These are phyloP conservation scores for Lacerta agilis DNA, from an alignment of 2,797 vertebrate genomes.

Conservation along the genomic window DNA sequence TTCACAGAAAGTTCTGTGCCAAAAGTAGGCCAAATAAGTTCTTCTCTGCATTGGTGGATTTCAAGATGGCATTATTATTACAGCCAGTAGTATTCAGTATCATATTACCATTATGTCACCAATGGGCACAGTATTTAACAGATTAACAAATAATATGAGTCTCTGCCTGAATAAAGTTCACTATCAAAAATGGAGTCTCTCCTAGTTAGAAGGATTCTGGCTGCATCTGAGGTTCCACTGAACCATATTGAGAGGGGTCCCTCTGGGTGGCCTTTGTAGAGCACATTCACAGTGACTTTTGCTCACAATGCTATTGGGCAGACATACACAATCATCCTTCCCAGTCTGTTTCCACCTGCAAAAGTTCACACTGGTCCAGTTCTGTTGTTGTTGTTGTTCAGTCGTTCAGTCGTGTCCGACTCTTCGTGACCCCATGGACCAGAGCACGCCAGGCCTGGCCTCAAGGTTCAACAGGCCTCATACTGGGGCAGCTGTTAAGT, in stretches of 20 bases:
- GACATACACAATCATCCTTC: no score
- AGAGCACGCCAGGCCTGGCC: no score
- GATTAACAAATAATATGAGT: not conserved
- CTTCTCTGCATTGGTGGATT: not conserved
- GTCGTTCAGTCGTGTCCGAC: no score
- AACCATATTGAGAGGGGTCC: not conserved
- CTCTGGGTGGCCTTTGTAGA: no score
- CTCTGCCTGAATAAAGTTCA: not conserved
- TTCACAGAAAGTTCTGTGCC: not conserved
- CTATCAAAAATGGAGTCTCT: not conserved
- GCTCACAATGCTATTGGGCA: no score
- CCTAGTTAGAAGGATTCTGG: not conserved
- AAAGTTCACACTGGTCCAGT: no score
- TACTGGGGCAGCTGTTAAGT: no score
- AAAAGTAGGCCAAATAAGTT: not conserved
- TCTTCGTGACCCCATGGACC: no score
- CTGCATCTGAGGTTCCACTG: not conserved
- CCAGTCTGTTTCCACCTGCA: no score
- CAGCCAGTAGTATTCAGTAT: not conserved
- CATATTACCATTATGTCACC: not conserved
- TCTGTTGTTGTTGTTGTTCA: no score
- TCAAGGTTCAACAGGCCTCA: no score
- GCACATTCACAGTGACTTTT: no score
- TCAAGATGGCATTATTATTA: not conserved
- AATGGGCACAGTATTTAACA: not conserved